Conservation (phyloP, 1,140 invertebrate genomes). For the Hormaphis cornu region DNA sequence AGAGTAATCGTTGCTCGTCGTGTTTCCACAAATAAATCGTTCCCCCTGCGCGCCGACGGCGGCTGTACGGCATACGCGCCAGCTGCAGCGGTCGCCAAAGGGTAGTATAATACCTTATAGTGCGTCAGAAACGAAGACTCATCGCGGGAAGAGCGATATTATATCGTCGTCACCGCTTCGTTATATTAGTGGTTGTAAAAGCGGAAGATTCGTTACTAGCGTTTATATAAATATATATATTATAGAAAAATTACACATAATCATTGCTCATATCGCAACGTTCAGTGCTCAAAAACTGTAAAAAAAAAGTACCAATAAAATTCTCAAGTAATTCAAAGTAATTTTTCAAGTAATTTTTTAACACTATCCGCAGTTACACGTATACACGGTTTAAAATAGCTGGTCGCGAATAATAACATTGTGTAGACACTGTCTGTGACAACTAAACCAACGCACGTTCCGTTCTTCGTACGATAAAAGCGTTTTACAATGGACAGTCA, state of each 20-base stretch:
- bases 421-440: not conserved
- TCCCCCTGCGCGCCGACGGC: not conserved
- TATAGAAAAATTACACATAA: no score
- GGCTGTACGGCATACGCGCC: not conserved
- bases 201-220: no score
- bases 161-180: not conserved
- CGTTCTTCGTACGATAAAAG: not conserved
- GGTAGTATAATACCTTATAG: not conserved
- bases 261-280: conserved; percentile 13
- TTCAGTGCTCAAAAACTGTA: conserved; percentile 2
- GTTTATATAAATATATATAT: not conserved
- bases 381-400: no score
- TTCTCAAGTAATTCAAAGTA: no score
- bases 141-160: not conserved
- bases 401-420: not conserved
- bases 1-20: not conserved
- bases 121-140: not conserved
- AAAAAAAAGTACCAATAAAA: not conserved
- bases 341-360: not conserved
- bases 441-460: no score
- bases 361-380: no score
- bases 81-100: not conserved
- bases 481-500: conserved; percentile 7
- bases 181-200: no score
- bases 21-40: conserved; percentile 1